phyloP scores from a whole-genome alignment of 2,113 vertebrate species.

The Cryptomyrus ogoouensis region DNA sequence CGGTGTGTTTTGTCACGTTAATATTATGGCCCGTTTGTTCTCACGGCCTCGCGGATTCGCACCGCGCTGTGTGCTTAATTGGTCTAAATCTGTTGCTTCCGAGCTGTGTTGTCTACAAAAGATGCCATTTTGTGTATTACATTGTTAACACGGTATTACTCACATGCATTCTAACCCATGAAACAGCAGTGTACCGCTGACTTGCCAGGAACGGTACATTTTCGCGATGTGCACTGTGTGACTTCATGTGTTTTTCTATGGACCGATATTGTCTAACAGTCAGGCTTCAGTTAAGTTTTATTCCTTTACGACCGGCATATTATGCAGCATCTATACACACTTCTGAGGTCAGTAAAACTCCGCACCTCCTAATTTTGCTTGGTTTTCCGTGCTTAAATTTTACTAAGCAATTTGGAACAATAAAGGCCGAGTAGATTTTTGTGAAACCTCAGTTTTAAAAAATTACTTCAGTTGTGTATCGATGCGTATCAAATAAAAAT shows the following conservation, averaged over 20 bases:
- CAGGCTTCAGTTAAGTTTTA: neutral
- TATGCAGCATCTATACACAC: neutral
- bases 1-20: conserved; percentile 8
- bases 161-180: conserved; percentile 32
- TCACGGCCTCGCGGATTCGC: neutral
- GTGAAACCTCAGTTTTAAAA: neutral
- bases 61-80: neutral
- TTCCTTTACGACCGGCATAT: neutral
- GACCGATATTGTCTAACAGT: neutral
- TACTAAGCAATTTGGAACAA: neutral
- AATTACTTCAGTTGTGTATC: neutral
- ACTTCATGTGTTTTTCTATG: neutral
- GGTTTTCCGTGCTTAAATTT: neutral
- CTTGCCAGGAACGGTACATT: conserved; percentile 3
- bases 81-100: conserved; percentile 12
- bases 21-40: conserved; percentile 1
- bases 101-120: conserved; percentile 29
- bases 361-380: neutral
- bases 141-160: neutral
- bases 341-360: neutral
- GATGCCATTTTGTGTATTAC: conserved; percentile 56
- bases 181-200: conserved; percentile 14
- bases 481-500: too few relatives aligned
- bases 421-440: neutral
- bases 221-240: neutral